Conservation (phyloP, 1,140 invertebrate species). For the Drosophila tani region DNA sequence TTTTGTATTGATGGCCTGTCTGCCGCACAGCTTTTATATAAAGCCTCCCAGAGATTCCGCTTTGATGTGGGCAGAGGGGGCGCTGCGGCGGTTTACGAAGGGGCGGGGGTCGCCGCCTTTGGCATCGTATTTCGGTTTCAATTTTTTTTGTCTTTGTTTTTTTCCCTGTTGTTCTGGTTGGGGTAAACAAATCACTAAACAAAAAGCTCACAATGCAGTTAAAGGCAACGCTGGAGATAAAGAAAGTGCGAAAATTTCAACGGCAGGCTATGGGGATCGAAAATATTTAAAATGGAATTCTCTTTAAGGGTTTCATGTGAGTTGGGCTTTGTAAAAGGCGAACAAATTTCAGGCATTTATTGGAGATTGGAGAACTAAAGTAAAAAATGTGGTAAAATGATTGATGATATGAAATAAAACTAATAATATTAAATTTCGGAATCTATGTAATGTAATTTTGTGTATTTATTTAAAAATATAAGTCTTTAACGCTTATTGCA, state of each 20-base stretch:
- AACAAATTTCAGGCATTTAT: too few species aligned
- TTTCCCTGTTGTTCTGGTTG: slow-evolving; percentile 28
- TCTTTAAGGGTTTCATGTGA: neutral
- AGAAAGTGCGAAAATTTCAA: slow-evolving; percentile 47
- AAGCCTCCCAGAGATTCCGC: slow-evolving; percentile 71
- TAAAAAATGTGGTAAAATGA: too few species aligned
- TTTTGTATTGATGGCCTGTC: slow-evolving; percentile 83
- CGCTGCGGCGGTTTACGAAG: slow-evolving; percentile 1
- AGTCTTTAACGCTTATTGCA: too few species aligned
- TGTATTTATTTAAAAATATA: too few species aligned
- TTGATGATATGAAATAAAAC: too few species aligned
- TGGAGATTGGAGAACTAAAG: too few species aligned
- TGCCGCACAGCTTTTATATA: slow-evolving; percentile 82
- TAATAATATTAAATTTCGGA: too few species aligned
- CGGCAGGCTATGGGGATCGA: slow-evolving; percentile 20
- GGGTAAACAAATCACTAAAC: slow-evolving; percentile 77
- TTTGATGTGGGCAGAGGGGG: slow-evolving; percentile 30
- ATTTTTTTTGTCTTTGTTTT: slow-evolving; percentile 45
- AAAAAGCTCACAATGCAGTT: slow-evolving; percentile 79
- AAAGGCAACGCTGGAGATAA: slow-evolving; percentile 57
- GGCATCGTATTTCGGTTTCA: slow-evolving; percentile 74
- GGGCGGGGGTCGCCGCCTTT: slow-evolving; percentile 65
- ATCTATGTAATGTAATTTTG: too few species aligned
- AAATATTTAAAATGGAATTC: slow-evolving; percentile 2
- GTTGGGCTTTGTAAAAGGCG: too few species aligned